Base-by-base conservation (phyloP, 2,113 vertebrate genomes). In the Crotalus viridis region DNA sequence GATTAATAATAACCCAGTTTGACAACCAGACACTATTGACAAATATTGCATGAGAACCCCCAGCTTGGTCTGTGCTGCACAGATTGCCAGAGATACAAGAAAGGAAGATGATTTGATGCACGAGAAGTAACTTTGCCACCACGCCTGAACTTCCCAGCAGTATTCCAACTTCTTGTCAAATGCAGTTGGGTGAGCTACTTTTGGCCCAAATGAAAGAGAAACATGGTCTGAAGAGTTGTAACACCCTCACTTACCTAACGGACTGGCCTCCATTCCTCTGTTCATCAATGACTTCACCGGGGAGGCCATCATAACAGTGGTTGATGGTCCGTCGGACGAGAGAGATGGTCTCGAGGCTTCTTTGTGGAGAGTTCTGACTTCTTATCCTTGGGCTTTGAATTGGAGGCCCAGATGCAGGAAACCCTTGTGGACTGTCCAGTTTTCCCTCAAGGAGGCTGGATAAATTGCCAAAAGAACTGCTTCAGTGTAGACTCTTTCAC, bases 201-300 rank as follows among this genome's bases (percentile, higher is more conserved):
- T 4, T 28, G 28, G 7, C 10, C 24, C 46, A 43, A 85, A 87
- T 46, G 21, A 46, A 26, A 21, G 43, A 33, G n/a, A 48, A 39
- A n/a, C 19, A 6, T 22, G 52, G 0, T 33, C n/a, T 33, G 3
- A 39, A 24, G n/a, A 43, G 55, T 22, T 12, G 22, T 13, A 26
- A 54, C 1, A 85, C n/a, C 10, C 22, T 15, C 33, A 86, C 98
- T 98, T 98, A 98, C 98, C 98, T 96, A 97, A 96, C 96, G 97
- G 95, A 92, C 97, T 97, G 93, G 98, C 98, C 0, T 98, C 98
- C n/a, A 97, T 96, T 74, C 97, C 96, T 1, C 97, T 91, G 95
- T 97, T 98, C 93, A 96, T 95, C n/a, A 95, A 95, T 0, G 98
- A 98, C 43, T 97, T 98, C 0, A 94, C 88, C 0, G 98, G 98